A percentile compares a stretch with the other conserved stretches of the same genome.
phyloP scores from a whole-genome alignment of 2,113 vertebrate species.

The Uropsilus gracilis region DNA sequence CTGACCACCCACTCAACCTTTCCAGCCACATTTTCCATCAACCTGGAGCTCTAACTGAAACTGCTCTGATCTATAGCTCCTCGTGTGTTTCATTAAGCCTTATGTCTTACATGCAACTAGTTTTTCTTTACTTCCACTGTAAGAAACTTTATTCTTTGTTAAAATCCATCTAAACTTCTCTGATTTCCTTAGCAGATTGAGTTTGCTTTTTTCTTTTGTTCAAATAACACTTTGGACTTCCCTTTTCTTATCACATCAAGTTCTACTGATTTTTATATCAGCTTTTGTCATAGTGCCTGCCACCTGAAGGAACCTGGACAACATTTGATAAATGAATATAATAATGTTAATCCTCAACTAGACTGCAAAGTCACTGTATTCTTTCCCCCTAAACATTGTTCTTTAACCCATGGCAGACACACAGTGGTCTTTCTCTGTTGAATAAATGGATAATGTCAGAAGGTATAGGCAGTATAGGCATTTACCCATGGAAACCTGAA shows the following conservation, averaged over 20 bases:
- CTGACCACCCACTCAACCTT: not conserved
- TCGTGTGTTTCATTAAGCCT: not conserved
- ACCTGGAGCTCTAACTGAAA: not conserved
- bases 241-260: not conserved
- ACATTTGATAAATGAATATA: not conserved
- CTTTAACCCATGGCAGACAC: not conserved
- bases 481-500: not conserved
- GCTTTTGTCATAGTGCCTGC: not conserved
- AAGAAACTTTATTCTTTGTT: not conserved
- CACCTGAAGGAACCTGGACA: not conserved
- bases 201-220: too few relatives aligned
- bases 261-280: not conserved
- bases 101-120: not conserved
- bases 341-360: not conserved
- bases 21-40: not conserved
- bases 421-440: not conserved
- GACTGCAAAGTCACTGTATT: not conserved
- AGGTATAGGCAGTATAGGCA: not conserved
- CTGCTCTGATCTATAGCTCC: not conserved
- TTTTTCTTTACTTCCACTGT: not conserved
- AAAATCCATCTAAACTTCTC: not conserved
- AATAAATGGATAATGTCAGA: not conserved
- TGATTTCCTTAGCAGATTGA: too few relatives aligned
- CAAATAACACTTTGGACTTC: too few relatives aligned
- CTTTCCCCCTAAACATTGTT: not conserved